Percentiles rank a stretch among this genome's conserved stretches.
These are phyloP conservation scores for Mus minutoides DNA, from an alignment of 2,797 vertebrate species.

Conservation along the genomic window DNA sequence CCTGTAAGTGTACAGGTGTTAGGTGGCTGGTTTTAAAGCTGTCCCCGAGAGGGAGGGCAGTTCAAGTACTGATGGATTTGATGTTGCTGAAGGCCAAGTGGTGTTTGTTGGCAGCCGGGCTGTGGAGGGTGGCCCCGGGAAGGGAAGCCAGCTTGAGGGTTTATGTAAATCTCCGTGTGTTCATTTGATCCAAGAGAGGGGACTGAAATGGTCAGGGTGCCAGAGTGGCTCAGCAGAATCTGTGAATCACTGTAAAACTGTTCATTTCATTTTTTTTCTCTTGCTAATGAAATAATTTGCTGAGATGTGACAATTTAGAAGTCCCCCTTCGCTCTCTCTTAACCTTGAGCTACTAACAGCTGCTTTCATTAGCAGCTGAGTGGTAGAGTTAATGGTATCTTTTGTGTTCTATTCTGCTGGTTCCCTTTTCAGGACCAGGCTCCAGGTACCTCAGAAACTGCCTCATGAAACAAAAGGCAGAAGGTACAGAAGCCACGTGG, in stretches of 20 bases:
- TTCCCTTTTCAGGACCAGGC: conserved; percentile 7
- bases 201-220: neutral
- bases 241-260: neutral
- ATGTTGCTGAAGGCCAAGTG: neutral
- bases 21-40: conserved; percentile 55
- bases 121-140: neutral
- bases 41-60: neutral
- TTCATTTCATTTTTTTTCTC: conserved; percentile 31
- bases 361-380: conserved; percentile 37
- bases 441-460: conserved; percentile 40
- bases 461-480: neutral
- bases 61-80: neutral
- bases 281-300: conserved; percentile 70
- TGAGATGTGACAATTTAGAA: neutral
- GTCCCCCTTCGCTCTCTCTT: neutral
- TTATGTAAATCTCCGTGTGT: accelerated
- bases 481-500: neutral
- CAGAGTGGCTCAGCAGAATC: neutral
- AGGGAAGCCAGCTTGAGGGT: neutral
- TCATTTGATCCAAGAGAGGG: neutral
- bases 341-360: neutral
- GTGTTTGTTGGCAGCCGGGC: neutral
- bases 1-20: neutral
- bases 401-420: conserved; percentile 33
- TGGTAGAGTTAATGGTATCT: conserved; percentile 29